Evolutionary conservation across 1,140 invertebrate genomes (phyloP).

Genomic region (Aplysia californica): DNA sequence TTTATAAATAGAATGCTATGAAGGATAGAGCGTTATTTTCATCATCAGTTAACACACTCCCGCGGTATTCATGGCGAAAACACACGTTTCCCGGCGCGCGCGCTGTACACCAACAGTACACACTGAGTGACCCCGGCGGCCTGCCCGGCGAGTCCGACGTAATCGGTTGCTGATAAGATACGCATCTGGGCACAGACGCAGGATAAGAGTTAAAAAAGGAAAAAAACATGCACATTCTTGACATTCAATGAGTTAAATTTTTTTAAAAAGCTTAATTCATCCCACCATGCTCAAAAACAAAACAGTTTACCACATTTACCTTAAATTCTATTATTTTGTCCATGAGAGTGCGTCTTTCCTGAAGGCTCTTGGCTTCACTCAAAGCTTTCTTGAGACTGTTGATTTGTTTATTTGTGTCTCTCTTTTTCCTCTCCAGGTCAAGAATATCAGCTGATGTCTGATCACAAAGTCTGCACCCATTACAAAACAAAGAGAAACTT

Average conservation of each 20-base stretch:
- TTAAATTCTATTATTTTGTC: conserved; percentile 50
- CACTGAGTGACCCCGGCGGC: no score
- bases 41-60: no score
- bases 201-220: not conserved
- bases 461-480: conserved; percentile 61
- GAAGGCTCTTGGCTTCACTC: conserved; percentile 46
- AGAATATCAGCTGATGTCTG: conserved; percentile 53
- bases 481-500: no score
- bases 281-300: no score
- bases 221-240: not conserved
- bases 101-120: no score
- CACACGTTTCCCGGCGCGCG: no score
- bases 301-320: conserved; percentile 34
- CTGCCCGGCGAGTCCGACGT: no score
- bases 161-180: no score
- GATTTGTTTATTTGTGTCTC: conserved; percentile 54
- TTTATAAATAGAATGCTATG: no score
- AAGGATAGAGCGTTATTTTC: no score
- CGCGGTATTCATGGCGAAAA: no score
- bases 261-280: not conserved
- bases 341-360: conserved; percentile 52
- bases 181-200: no score
- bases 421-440: conserved; percentile 54
- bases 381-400: conserved; percentile 52
- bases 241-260: not conserved